Percentiles rank a stretch among this genome's conserved stretches.
Conservation (phyloP, 64 coral and sea anemone species). For the Montipora foliosa region DNA sequence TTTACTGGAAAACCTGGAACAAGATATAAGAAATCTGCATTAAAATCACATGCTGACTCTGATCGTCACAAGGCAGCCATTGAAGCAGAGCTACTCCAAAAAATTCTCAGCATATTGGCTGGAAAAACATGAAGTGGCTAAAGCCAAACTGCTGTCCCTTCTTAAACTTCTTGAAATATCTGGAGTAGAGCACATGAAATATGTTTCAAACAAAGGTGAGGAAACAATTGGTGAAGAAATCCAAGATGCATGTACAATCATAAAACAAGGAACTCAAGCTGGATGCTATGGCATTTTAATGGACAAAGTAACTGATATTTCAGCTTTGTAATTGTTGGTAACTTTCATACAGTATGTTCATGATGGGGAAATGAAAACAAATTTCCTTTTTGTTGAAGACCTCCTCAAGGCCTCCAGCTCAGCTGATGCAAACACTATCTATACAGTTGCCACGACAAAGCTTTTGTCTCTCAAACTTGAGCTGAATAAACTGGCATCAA, state of each 20-base stretch:
- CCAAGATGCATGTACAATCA: conserved; percentile 11
- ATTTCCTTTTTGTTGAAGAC: conserved; percentile 24
- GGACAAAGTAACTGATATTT: conserved; percentile 6
- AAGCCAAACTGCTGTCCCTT: too few species aligned
- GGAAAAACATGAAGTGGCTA: too few species aligned
- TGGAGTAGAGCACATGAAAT: too few species aligned
- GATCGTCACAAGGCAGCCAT: too few species aligned
- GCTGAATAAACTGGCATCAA: conserved; percentile 8
- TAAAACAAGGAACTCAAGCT: conserved; percentile 20
- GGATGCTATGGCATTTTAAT: conserved; percentile 5
- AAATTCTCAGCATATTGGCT: too few species aligned
- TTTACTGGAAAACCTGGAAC: too few species aligned
- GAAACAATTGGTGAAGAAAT: not conserved
- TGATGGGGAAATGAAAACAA: conserved; percentile 9
- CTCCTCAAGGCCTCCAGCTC: conserved; percentile 13
- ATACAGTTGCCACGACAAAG: conserved; percentile 10
- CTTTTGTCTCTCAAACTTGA: conserved; percentile 33
- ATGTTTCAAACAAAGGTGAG: too few species aligned
- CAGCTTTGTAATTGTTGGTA: not conserved
- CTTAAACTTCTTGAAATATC: too few species aligned
- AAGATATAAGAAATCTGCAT: too few species aligned
- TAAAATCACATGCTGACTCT: too few species aligned
- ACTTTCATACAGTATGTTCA: not conserved
- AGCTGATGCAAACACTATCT: not conserved
- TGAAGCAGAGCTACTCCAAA: too few species aligned